A percentile compares a stretch with the other conserved stretches of the same genome.
Conservation (phyloP, 2,113 vertebrate genomes). For the Ovis canadensis region DNA sequence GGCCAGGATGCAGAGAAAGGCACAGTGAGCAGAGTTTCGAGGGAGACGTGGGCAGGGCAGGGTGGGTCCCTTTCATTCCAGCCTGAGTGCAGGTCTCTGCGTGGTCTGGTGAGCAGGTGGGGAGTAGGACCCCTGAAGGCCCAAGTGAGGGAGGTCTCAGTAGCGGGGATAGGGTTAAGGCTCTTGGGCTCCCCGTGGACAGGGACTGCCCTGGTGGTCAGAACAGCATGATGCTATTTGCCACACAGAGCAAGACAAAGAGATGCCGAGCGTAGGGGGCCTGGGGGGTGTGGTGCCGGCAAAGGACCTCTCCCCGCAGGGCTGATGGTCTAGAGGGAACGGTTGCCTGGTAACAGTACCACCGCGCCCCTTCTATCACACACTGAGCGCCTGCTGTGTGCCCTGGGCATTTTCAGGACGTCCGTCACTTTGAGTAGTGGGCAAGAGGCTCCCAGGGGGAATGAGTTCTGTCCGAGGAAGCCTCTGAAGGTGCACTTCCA, state of each 20-base stretch:
- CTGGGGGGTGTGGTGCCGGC: too few species aligned
- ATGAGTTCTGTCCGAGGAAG: not conserved
- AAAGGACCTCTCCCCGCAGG: not conserved
- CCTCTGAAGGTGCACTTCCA: not conserved
- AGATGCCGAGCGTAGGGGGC: too few species aligned
- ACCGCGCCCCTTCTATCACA: fast-evolving
- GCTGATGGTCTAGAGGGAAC: fast-evolving
- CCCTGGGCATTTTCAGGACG: not conserved
- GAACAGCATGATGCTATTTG: not conserved
- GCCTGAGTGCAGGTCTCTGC: not conserved
- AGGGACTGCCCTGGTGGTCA: not conserved
- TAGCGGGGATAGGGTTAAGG: not conserved
- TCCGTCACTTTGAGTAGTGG: not conserved
- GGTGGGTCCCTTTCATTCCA: fast-evolving
- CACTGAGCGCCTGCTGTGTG: not conserved
- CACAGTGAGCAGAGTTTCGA: not conserved
- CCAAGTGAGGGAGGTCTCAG: not conserved
- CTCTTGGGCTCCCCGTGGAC: not conserved
- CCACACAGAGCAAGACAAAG: not conserved
- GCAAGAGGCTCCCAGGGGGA: not conserved
- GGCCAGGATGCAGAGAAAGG: fast-evolving
- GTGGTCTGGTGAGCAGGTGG: fast-evolving
- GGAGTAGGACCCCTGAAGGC: not conserved
- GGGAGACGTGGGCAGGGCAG: not conserved
- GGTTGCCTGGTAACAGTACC: not conserved